Percentiles rank a stretch among this genome's conserved stretches.
These are phyloP conservation scores for Panulirus ornatus DNA, from an alignment of 1,140 invertebrate species.

Conservation along the genomic window DNA sequence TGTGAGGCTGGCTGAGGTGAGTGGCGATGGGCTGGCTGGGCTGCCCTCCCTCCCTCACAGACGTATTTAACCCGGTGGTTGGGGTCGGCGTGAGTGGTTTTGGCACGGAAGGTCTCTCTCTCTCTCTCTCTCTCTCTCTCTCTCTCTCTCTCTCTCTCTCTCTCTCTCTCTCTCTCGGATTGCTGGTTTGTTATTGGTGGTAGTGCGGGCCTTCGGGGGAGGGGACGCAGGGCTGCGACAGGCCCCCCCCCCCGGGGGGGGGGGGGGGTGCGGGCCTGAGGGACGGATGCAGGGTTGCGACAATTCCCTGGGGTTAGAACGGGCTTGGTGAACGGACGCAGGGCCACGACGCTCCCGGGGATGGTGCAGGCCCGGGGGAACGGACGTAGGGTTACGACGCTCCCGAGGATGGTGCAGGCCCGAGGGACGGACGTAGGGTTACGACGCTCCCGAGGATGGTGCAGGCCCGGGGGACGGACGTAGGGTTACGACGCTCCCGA, in stretches of 20 bases:
- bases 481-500: neutral
- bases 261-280: neutral
- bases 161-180: slow-evolving; percentile 11
- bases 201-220: too few relatives aligned
- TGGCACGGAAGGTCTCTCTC: too few relatives aligned
- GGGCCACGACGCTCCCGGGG: neutral
- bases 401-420: neutral
- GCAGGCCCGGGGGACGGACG: neutral
- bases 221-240: too few relatives aligned
- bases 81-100: too few relatives aligned
- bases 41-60: too few relatives aligned
- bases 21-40: too few relatives aligned
- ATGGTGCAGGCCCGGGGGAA: neutral
- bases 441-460: neutral
- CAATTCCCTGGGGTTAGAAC: neutral
- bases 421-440: neutral
- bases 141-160: neutral
- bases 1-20: too few relatives aligned
- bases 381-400: neutral
- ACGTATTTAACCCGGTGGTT: too few relatives aligned
- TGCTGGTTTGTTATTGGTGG: too few relatives aligned
- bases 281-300: neutral
- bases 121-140: too few relatives aligned
- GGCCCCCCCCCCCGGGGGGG: too few relatives aligned
- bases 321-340: neutral